These are phyloP conservation scores for Tachuris rubrigastra DNA, from an alignment of 2,113 vertebrate species.

Conservation along the genomic window DNA sequence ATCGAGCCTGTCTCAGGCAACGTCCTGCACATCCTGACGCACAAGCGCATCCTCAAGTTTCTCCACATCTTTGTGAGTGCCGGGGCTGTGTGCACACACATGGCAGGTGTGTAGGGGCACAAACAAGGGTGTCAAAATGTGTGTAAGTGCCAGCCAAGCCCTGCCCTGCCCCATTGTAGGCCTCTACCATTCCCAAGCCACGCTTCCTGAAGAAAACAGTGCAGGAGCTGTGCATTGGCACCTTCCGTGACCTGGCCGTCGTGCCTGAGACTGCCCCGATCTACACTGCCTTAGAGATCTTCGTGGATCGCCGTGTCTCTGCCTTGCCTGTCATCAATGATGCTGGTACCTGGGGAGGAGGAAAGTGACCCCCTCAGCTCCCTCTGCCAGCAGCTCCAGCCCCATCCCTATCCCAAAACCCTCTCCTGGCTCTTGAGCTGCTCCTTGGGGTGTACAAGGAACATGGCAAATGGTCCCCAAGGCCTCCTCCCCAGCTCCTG, in stretches of 20 bases:
- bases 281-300: constrained; percentile 86
- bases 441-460: neutral
- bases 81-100: accelerated
- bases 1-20: constrained; percentile 91
- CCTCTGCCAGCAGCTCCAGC: neutral
- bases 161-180: constrained; percentile 61
- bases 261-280: constrained; percentile 82
- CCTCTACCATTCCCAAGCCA: constrained; percentile 81
- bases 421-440: neutral
- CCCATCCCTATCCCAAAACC: neutral
- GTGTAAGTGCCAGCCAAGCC: neutral
- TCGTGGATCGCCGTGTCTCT: constrained; percentile 91
- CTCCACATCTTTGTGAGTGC: constrained; percentile 88
- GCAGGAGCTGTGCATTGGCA: constrained; percentile 87
- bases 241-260: constrained; percentile 87
- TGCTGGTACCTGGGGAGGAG: constrained; percentile 69
- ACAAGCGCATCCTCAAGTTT: constrained; percentile 97
- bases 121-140: neutral
- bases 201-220: constrained; percentile 82
- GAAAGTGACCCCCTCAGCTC: accelerated
- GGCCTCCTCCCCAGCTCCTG: neutral
- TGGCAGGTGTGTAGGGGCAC: neutral
- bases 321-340: constrained; percentile 90
- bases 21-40: constrained; percentile 91
- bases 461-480: neutral